These are phyloP conservation scores for Aporophyla nigra DNA, from an alignment of 2,888 invertebrate genomes.

Conservation along the genomic window DNA sequence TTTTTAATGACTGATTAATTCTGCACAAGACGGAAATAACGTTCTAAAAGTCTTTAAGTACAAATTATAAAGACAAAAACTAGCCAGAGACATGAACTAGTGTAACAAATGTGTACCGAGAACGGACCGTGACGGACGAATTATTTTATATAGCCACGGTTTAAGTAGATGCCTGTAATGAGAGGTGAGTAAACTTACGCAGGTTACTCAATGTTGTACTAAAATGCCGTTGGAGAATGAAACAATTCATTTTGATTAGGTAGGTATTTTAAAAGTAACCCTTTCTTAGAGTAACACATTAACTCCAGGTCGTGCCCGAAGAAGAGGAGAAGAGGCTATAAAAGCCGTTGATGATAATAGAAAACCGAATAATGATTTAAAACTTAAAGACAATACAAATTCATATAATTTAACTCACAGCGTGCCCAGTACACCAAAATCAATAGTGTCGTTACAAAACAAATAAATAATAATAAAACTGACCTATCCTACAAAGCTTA, in stretches of 20 bases:
- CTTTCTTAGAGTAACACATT: not conserved
- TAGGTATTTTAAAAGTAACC: not conserved
- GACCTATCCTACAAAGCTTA: conserved; percentile 48
- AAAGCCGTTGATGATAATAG: not conserved
- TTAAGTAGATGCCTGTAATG: conserved; percentile 53
- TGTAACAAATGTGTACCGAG: conserved; percentile 59
- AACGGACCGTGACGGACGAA: conserved; percentile 65
- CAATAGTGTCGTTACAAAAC: conserved; percentile 3
- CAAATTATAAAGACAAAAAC: conserved; percentile 21
- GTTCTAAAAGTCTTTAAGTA: not conserved
- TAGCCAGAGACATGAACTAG: conserved; percentile 42
- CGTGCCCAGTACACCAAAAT: not conserved
- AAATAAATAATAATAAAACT: conserved; percentile 42
- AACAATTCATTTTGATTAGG: conserved; percentile 15
- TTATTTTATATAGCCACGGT: conserved; percentile 53
- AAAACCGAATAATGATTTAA: not conserved
- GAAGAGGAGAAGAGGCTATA: not conserved
- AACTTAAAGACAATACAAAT: not conserved
- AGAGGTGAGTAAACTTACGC: conserved; percentile 62
- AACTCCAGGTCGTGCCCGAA: too few relatives aligned
- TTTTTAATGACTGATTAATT: conserved; percentile 16
- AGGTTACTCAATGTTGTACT: conserved; percentile 60
- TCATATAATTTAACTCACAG: not conserved
- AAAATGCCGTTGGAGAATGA: conserved; percentile 49
- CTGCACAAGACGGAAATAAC: not conserved